These are phyloP conservation scores for Pachyrhynchus sulphureomaculatus DNA, from an alignment of 1,140 invertebrate genomes.

Conservation along the genomic window DNA sequence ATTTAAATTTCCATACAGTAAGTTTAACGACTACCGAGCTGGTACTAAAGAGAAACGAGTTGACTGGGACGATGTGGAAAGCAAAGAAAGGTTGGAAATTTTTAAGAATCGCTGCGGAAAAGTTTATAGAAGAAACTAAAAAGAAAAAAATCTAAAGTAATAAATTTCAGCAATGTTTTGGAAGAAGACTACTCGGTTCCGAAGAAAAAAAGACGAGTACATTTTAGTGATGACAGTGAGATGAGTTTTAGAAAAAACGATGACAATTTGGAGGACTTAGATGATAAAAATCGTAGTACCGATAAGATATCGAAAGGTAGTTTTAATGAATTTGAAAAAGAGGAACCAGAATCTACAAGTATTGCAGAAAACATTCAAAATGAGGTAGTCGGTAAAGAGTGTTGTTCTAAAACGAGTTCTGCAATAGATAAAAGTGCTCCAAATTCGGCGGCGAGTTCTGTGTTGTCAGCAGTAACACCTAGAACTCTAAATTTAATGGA, in stretches of 20 bases:
- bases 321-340: no score
- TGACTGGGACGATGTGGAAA: constrained; percentile 7
- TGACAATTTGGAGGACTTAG: neutral
- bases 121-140: constrained; percentile 21
- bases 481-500: constrained; percentile 14
- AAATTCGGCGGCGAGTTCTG: constrained; percentile 9
- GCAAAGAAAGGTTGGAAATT: constrained; percentile 20
- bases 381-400: no score
- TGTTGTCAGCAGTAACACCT: constrained; percentile 2
- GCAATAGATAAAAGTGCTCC: neutral
- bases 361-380: no score
- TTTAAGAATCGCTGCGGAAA: constrained; percentile 17
- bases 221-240: constrained; percentile 1
- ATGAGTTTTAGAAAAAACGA: neutral
- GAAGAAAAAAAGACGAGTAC: constrained; percentile 30
- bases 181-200: constrained; percentile 35
- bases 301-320: no score
- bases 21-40: neutral
- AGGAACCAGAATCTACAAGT: no score
- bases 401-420: neutral
- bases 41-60: neutral
- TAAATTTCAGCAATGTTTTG: neutral
- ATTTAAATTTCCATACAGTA: neutral
- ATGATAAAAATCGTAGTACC: no score
- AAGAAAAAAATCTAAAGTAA: neutral